Evolutionary conservation across 2,797 vertebrate genomes (phyloP).

Genomic region (Sebastes alutus): DNA sequence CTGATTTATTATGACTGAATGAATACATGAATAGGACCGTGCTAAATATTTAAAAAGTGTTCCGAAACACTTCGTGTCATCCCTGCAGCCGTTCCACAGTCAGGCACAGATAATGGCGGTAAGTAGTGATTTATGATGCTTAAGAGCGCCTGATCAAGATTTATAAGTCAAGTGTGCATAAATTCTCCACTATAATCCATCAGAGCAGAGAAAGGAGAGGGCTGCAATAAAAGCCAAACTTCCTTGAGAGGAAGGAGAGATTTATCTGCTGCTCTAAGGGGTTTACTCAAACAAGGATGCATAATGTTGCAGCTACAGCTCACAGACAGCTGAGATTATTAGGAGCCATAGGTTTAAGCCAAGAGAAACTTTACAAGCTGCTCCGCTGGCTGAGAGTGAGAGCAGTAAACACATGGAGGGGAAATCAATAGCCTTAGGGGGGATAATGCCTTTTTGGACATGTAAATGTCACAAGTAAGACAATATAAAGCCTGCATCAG

Average conservation of each 20-base stretch:
- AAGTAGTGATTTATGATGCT: slow-evolving; percentile 66
- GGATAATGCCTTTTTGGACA: slow-evolving; percentile 20
- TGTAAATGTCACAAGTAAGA: slow-evolving; percentile 23
- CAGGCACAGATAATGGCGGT: slow-evolving; percentile 38
- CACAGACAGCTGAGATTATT: slow-evolving; percentile 42
- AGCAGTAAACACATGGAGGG: slow-evolving; percentile 27
- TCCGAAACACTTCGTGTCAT: slow-evolving; percentile 32
- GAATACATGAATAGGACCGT: slow-evolving; percentile 35
- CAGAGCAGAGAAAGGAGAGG: slow-evolving; percentile 68
- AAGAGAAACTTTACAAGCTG: slow-evolving; percentile 43
- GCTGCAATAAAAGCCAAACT: slow-evolving; percentile 69
- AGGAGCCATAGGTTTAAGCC: slow-evolving; percentile 33
- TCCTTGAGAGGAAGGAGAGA: slow-evolving; percentile 61
- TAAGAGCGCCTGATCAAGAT: slow-evolving; percentile 68
- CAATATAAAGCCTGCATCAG: not conserved
- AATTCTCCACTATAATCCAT: slow-evolving; percentile 69
- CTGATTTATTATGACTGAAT: slow-evolving; percentile 29
- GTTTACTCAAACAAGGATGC: slow-evolving; percentile 61
- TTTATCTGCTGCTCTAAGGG: slow-evolving; percentile 65
- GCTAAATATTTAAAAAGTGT: slow-evolving; percentile 54
- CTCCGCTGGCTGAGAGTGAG: not conserved
- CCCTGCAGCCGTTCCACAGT: slow-evolving; percentile 29
- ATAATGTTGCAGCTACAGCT: slow-evolving; percentile 25
- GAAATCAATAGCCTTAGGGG: slow-evolving; percentile 23
- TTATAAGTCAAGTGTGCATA: slow-evolving; percentile 73